A percentile compares a stretch with the other conserved stretches of the same genome.
Conservation (phyloP, 1,140 invertebrate genomes). For the Brachionus rotundiformis region DNA sequence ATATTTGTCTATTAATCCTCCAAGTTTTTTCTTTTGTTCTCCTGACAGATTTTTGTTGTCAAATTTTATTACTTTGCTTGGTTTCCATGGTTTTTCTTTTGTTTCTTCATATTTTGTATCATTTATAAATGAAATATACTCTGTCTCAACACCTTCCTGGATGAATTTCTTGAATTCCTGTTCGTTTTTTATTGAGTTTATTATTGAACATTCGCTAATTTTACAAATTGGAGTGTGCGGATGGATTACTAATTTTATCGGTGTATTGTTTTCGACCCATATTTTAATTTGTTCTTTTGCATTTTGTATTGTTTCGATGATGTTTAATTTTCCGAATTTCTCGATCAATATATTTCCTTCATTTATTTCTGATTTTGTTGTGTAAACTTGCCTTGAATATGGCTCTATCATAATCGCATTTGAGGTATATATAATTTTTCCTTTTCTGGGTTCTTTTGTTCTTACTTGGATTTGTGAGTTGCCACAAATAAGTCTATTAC, state of each 20-base stretch:
- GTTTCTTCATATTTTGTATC: background rate
- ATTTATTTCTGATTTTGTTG: background rate
- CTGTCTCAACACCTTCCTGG: background rate
- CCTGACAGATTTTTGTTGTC: background rate
- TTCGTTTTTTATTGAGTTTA: background rate
- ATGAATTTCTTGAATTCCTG: background rate
- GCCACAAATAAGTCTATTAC: background rate
- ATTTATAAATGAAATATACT: background rate
- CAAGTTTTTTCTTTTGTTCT: background rate
- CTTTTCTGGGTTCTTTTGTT: background rate
- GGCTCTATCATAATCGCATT: too few relatives aligned
- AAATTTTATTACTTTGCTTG: background rate
- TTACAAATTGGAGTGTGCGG: background rate
- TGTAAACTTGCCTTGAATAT: background rate
- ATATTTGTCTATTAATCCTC: background rate
- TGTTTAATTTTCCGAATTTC: background rate
- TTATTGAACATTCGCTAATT: background rate
- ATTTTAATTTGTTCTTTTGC: background rate
- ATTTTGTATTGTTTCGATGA: background rate
- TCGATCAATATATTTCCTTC: background rate
- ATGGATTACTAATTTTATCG: background rate
- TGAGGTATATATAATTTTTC: background rate
- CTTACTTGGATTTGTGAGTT: background rate
- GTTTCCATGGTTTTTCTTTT: constrained; percentile 12
- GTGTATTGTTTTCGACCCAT: background rate